Evolutionary conservation across 2,113 vertebrate species (phyloP), one percentile per base, ranked within the genome.

Genomic region (Lasiurus cinereus): DNA sequence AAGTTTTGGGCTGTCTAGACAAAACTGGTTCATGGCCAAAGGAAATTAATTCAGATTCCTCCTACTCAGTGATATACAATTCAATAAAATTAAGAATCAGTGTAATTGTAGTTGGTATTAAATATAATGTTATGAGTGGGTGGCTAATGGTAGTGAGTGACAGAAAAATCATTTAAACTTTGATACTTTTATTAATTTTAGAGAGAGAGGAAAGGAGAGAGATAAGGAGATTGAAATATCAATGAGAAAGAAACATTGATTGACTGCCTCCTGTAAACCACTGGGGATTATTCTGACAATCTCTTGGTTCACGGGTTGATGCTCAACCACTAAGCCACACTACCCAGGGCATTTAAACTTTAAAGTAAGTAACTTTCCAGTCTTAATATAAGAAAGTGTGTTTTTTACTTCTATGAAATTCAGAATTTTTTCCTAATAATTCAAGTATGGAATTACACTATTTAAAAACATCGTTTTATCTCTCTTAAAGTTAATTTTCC

Each of bases 351-450:
- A 59, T 85, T 93, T 91, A 82, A 86, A 82, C 3, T 80, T 87
- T 43, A 86, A 66, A 78, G 24, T 74, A 86, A 50, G 29, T 14
- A 46, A 77, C 13, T 86, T 94, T 90, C 46, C 24, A 82, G 59
- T 54, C 36, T 95, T 96, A 74, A 76, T 91, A 48, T 62, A 29
- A 93, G 33, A 54, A 93, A 54, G 29, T 66, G 3, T 64, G 36
- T 73, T 92, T 94, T 64, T 74, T 88, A 90, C 62, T 76, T 27
- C 59, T 94, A 39, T 74, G 36, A 94, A 94, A 87, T 90, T 83
- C 22, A 73, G 33, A 92, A 83, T 83, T 46, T 48, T 54, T 89
- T 85, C 36, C 4, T 24, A 83, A 36, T 95, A 43, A 4, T 92
- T 86, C 33, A 86, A 64, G 18, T 85, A 70, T 48, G 54, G 12